Evolutionary conservation across 2,797 vertebrate genomes (phyloP).

Genomic region (Triplophysa yarkandensis): DNA sequence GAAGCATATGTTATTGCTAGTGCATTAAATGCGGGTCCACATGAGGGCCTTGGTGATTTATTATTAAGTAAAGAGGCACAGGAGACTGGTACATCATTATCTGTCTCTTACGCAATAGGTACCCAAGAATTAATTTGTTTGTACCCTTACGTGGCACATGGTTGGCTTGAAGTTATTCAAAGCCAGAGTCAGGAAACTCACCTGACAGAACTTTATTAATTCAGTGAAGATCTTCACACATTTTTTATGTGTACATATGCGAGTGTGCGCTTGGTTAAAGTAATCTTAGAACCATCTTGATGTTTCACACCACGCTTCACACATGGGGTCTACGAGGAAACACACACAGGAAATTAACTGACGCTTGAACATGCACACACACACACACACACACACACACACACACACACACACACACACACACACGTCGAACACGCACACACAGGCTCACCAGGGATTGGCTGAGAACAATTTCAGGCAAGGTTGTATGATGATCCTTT

Average conservation of each 20-base stretch:
- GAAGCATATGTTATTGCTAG: conserved; percentile 4
- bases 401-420: too few species aligned
- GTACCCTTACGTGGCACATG: not conserved
- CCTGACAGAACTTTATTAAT: not conserved
- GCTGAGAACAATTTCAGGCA: conserved; percentile 28
- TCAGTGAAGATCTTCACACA: not conserved
- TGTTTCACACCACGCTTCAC: conserved; percentile 47
- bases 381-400: too few species aligned
- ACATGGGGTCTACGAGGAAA: conserved; percentile 32
- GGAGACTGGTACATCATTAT: conserved; percentile 1
- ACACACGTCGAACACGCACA: too few species aligned
- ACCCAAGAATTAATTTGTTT: not conserved
- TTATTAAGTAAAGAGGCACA: conserved; percentile 9
- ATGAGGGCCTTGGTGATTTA: conserved; percentile 19
- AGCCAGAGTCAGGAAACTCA: not conserved
- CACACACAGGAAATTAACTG: conserved; percentile 48
- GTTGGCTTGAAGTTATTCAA: not conserved
- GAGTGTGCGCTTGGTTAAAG: not conserved
- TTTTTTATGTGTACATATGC: conserved; percentile 14
- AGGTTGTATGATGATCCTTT: conserved; percentile 35
- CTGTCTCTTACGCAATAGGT: not conserved
- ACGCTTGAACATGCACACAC: conserved; percentile 46
- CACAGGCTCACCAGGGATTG: conserved; percentile 12
- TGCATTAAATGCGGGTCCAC: not conserved
- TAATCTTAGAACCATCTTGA: conserved; percentile 44